These are phyloP conservation scores for Fregata magnificens DNA, from an alignment of 2,113 vertebrate genomes.

Conservation along the genomic window DNA sequence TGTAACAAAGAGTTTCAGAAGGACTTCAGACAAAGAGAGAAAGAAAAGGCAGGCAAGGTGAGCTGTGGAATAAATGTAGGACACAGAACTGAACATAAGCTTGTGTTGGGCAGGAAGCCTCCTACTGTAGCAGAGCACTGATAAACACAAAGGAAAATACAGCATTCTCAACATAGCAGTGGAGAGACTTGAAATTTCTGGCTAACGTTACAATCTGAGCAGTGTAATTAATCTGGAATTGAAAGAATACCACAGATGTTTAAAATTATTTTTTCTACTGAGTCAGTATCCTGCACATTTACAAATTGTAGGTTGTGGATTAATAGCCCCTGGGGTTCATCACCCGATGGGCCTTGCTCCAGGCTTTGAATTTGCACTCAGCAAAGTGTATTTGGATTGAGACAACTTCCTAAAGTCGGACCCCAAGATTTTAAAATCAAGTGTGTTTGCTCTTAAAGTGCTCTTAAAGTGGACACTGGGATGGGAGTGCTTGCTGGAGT, in stretches of 20 bases:
- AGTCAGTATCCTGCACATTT: slow-evolving; percentile 76
- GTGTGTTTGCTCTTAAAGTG: slow-evolving; percentile 9
- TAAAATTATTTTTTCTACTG: slow-evolving; percentile 78
- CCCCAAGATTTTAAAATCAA: slow-evolving; percentile 34
- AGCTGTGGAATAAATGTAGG: slow-evolving; percentile 53
- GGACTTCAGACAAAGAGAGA: slow-evolving; percentile 46
- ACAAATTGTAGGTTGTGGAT: slow-evolving; percentile 75
- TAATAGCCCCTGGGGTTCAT: slow-evolving; percentile 67
- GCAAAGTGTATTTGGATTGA: slow-evolving; percentile 56
- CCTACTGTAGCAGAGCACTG: slow-evolving; percentile 17
- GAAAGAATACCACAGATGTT: slow-evolving; percentile 83
- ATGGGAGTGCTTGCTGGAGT: background rate
- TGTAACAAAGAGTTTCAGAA: slow-evolving; percentile 42
- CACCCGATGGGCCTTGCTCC: slow-evolving; percentile 56
- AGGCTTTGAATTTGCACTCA: slow-evolving; percentile 57
- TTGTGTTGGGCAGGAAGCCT: slow-evolving; percentile 32
- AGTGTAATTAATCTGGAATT: slow-evolving; percentile 78
- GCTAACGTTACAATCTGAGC: slow-evolving; percentile 62
- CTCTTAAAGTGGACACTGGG: background rate
- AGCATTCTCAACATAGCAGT: slow-evolving; percentile 59
- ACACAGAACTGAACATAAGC: slow-evolving; percentile 41
- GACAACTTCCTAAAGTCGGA: slow-evolving; percentile 28
- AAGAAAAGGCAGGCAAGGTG: slow-evolving; percentile 46
- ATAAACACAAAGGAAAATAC: slow-evolving; percentile 67
- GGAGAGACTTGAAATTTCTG: slow-evolving; percentile 75